Percentiles rank a stretch among this genome's conserved stretches.
These are phyloP conservation scores for Trachelus iudaicus DNA, from an alignment of 2,888 invertebrate genomes.

Conservation along the genomic window DNA sequence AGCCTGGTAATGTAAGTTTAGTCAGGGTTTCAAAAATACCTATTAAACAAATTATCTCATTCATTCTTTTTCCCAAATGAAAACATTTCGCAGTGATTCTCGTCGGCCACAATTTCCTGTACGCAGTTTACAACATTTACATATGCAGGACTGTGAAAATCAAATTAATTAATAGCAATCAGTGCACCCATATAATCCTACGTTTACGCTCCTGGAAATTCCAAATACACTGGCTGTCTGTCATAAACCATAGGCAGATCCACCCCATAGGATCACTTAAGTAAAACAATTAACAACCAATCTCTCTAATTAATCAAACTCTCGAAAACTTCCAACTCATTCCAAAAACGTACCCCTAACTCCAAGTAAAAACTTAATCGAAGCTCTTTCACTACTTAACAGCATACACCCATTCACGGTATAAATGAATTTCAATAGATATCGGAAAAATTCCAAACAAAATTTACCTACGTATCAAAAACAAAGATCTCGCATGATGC, in stretches of 20 bases:
- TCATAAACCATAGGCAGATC: not conserved
- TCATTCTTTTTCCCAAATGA: not conserved
- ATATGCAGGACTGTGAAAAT: constrained; percentile 25
- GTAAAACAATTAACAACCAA: not conserved
- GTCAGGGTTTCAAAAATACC: not conserved
- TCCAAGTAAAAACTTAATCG: not conserved
- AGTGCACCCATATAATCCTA: constrained; percentile 28
- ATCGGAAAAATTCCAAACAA: not conserved
- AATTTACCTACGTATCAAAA: not conserved
- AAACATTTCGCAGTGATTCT: not conserved
- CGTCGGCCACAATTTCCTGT: not conserved
- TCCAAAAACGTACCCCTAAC: not conserved
- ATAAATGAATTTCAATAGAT: not conserved
- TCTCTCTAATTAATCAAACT: constrained; percentile 3
- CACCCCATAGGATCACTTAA: not conserved
- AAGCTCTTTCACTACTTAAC: not conserved
- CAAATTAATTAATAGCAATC: constrained; percentile 41
- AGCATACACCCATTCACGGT: not conserved
- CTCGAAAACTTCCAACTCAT: not conserved
- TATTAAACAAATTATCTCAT: not conserved
- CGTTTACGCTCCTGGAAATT: constrained; percentile 21
- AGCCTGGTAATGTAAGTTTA: not conserved
- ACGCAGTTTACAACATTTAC: not conserved
- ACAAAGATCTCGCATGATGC: not conserved
- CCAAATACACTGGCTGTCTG: constrained; percentile 5